phyloP scores from a whole-genome alignment of 2,888 invertebrate species.

The Trachelus iudaicus region DNA sequence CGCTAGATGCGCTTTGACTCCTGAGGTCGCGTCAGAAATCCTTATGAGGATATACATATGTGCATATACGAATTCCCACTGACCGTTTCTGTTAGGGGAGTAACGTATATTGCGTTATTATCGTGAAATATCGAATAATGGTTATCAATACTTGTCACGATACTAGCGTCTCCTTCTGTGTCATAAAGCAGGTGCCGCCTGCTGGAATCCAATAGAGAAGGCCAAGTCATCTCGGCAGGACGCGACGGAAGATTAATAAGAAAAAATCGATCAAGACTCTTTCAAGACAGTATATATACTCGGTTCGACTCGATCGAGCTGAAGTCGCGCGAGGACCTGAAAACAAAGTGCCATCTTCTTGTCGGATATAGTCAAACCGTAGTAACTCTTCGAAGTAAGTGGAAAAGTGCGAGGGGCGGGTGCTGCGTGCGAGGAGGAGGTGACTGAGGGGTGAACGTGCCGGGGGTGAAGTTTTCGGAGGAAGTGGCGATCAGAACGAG shows the following conservation, averaged over 20 bases:
- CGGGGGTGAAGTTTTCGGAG: slow-evolving; percentile 7
- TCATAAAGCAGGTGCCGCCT: not conserved
- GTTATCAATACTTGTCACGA: not conserved
- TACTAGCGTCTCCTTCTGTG: not conserved
- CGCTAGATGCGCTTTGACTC: not conserved
- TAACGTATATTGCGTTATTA: not conserved
- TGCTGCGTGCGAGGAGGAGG: not conserved
- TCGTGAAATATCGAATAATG: not conserved
- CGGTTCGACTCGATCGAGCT: not conserved
- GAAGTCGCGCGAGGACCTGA: not conserved
- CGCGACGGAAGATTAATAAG: not conserved
- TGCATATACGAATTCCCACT: not conserved
- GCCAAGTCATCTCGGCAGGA: not conserved
- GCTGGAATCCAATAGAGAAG: not conserved
- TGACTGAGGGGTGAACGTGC: not conserved
- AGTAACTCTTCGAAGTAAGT: not conserved
- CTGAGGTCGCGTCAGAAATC: not conserved
- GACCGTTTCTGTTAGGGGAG: not conserved
- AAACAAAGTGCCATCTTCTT: not conserved
- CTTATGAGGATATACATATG: not conserved
- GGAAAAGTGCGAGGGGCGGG: not conserved
- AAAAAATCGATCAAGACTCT: not conserved
- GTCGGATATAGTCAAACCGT: not conserved
- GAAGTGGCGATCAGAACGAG: not conserved
- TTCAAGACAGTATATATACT: not conserved